Base-by-base conservation (phyloP, 2,888 invertebrate species). In the Chloromyia formosa region DNA sequence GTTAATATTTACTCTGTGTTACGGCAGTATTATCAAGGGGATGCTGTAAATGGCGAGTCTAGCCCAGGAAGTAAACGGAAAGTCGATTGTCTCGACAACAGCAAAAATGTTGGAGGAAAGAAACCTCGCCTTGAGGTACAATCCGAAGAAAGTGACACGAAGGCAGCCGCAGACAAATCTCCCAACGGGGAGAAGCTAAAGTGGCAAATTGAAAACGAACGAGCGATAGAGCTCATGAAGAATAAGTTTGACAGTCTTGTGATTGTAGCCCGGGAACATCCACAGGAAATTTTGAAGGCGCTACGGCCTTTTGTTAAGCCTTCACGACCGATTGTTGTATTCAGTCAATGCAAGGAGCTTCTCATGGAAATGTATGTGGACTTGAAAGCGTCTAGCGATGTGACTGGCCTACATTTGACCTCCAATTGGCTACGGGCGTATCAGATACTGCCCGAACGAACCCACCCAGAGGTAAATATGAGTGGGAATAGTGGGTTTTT, bases 381-480 rank as follows among this genome's bases (percentile, higher is more conserved):
- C 79, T 85, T 98, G 73, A 95, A 94, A 82, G 88, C 90, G 74
- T 87, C 89, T 71, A 87, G 88, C 74, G 90, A 91, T 82, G 90
- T 93, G 18, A 89, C 94, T 10, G 92, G 92, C 81, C 85, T 98
- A 54, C 91, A 90, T 82, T 85, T 99, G 10, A 90, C 92, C 54
- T 94, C 93, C 79, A 95, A 93, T 81, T 98, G 97, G 91, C 87
- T 95, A 84, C 89, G 97, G 78, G 90, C 92, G 79, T 96, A 96
- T 87, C 98, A 98, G 89, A 92, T 96, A 76, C 86, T 96, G 77
- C 92, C 93, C 1, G 92, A 94, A 78, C 89, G 98, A 83, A 98
- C 98, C 18, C 98, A 98, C 88, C 98, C 98, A 1, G 92, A 94
- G 82, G 95, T 98, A 45, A 90, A 90, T 80, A 98, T 97, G 93